Evolutionary conservation across 2,797 vertebrate species (phyloP), one percentile per base, ranked within the genome.

Genomic region (Zenarchopterus dispar): DNA sequence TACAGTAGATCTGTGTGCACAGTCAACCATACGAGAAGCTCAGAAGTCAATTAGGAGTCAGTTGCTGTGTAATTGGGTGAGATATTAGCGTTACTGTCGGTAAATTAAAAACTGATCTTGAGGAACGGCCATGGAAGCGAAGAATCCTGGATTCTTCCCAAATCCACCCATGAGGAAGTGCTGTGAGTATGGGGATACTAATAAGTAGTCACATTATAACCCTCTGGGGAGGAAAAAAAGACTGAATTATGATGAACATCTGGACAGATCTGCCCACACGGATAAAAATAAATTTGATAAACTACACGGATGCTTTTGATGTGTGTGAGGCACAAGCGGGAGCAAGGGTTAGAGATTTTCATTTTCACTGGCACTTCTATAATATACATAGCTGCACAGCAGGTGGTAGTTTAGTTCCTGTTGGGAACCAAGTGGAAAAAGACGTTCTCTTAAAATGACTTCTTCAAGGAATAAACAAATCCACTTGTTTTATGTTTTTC

Each of bases 51-150:
- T 93, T 92, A 92, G 87, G 83, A 92, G 78, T 88, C 92, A 91
- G 85, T 81, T 91, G 88, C 90, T 94, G 91, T 93, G 91, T 93
- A 93, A 93, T 93, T 94, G 90, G 87, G 78, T 91, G 89, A 88
- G 80, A 93, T 94, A 93, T 93, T 93, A 90, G 86, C 88, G 84
- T 89, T 91, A 92, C 89, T 91, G 90, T 90, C 82, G 81, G 90
- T 92, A 92, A 94, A 93, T 93, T 92, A 93, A 93, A 93, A 93
- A 91, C 90, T 83, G 89, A 93, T 93, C 88, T 91, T 85, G 89
- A 86, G 90, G 91, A 93, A 91, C 89, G 50, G 76, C 77, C 60
- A 68, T 17, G 68, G 74, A 80, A 66, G 80, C 62, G 54, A 78
- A 48, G 60, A 73, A 71, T 67, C 55, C 71, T 42, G 68, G 51